phyloP scores from a whole-genome alignment of 2,113 vertebrate genomes.

The Sphaerodactylus townsendi region DNA sequence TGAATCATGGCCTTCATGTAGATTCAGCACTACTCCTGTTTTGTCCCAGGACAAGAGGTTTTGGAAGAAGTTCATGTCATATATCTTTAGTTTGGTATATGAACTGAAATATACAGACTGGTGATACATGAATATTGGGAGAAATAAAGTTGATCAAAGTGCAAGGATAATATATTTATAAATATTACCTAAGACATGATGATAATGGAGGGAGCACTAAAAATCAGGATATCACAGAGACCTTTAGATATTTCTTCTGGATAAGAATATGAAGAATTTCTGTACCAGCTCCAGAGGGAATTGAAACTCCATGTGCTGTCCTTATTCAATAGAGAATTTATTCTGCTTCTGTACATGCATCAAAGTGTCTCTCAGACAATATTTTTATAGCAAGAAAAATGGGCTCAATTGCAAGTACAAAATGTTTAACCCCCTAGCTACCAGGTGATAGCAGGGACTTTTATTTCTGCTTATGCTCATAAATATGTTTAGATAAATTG shows the following conservation, averaged over 20 bases:
- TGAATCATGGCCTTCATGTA: neutral
- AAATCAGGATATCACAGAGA: neutral
- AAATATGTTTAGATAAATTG: neutral
- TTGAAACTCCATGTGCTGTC: neutral
- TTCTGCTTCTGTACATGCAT: neutral
- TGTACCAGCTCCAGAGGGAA: neutral
- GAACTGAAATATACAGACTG: neutral
- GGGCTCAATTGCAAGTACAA: neutral
- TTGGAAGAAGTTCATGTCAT: neutral
- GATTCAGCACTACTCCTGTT: neutral
- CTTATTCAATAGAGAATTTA: neutral
- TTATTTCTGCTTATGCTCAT: neutral
- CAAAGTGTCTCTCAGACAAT: neutral
- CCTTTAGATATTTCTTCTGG: constrained; percentile 7
- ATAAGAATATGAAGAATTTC: neutral
- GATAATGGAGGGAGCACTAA: neutral
- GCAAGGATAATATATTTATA: rapidly evolving
- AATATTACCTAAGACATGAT: neutral
- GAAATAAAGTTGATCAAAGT: neutral
- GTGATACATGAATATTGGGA: neutral
- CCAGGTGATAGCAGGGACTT: neutral
- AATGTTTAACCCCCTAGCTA: constrained; percentile 7
- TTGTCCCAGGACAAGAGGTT: neutral
- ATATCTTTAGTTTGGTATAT: neutral
- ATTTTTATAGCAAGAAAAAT: constrained; percentile 3